Percentiles rank a stretch among this genome's conserved stretches.
phyloP scores from a whole-genome alignment of 2,113 vertebrate species.

The Myxocyprinus asiaticus region DNA sequence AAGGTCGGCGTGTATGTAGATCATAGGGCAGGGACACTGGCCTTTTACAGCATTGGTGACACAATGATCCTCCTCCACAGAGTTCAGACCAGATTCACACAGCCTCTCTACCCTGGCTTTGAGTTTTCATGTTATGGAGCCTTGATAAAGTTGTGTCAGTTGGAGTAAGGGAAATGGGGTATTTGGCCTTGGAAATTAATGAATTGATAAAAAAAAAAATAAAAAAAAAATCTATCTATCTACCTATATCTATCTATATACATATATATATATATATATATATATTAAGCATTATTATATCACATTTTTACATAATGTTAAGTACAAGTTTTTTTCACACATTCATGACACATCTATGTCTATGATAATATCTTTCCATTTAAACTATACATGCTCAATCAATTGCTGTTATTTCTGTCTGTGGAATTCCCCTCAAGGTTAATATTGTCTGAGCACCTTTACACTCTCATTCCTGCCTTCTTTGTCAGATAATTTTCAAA shows the following conservation, averaged over 20 bases:
- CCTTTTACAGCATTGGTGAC: slow-evolving; percentile 37
- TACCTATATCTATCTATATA: too few relatives aligned
- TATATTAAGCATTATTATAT: background rate
- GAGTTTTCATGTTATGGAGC: slow-evolving; percentile 43
- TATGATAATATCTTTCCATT: background rate
- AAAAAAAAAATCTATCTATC: too few relatives aligned
- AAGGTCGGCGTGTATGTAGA: slow-evolving; percentile 45
- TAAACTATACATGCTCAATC: background rate
- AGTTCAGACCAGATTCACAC: slow-evolving; percentile 35
- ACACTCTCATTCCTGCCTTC: background rate
- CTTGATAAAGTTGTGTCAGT: slow-evolving; percentile 30
- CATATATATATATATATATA: background rate
- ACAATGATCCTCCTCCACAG: slow-evolving; percentile 38
- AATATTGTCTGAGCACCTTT: slow-evolving; percentile 5
- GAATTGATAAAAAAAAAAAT: background rate
- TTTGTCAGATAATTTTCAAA: background rate
- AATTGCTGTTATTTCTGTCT: slow-evolving; percentile 24
- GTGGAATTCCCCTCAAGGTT: slow-evolving; percentile 13
- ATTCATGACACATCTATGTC: background rate
- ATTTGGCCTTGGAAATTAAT: slow-evolving; percentile 17
- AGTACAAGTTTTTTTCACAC: background rate
- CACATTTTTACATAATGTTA: too few relatives aligned
- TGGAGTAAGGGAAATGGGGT: slow-evolving; percentile 32
- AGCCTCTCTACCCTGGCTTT: slow-evolving; percentile 46
- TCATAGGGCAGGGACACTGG: slow-evolving; percentile 33